phyloP scores from a whole-genome alignment of 2,888 invertebrate species.

The Amphiduros pacificus region DNA sequence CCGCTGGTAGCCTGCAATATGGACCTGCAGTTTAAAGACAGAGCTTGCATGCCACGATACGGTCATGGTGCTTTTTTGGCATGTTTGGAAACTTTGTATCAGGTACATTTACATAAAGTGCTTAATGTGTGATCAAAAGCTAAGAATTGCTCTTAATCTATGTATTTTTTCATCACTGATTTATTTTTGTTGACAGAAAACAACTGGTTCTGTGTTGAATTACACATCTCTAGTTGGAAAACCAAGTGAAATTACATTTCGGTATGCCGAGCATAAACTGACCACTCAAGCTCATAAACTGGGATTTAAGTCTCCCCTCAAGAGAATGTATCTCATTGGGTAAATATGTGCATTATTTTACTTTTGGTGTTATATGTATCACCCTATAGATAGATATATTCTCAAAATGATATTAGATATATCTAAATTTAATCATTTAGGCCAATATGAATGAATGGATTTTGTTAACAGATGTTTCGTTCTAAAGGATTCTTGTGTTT shows the following conservation, averaged over 20 bases:
- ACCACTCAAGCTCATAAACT: constrained; percentile 47
- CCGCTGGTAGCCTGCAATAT: constrained; percentile 60
- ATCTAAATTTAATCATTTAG: no score
- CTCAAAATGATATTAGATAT: no score
- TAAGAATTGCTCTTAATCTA: no score
- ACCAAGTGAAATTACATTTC: constrained; percentile 58
- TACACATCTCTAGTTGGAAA: constrained; percentile 57
- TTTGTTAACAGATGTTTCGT: no score
- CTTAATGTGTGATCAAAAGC: neutral
- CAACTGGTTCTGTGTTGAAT: constrained; percentile 51
- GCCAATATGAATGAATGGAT: no score
- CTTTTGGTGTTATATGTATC: no score
- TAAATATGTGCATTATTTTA: no score
- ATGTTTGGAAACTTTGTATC: constrained; percentile 56
- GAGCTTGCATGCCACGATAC: constrained; percentile 58
- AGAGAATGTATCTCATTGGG: constrained; percentile 58
- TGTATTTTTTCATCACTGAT: no score
- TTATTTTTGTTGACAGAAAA: constrained; percentile 47
- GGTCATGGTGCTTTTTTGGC: constrained; percentile 59
- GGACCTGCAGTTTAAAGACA: constrained; percentile 59
- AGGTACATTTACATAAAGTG: constrained; percentile 36
- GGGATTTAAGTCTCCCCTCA: constrained; percentile 48
- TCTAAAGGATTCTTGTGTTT: no score
- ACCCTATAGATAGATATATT: no score
- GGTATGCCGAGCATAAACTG: constrained; percentile 57